Evolutionary conservation across 2,113 vertebrate species (phyloP).

Genomic region (Philantomba maxwellii): DNA sequence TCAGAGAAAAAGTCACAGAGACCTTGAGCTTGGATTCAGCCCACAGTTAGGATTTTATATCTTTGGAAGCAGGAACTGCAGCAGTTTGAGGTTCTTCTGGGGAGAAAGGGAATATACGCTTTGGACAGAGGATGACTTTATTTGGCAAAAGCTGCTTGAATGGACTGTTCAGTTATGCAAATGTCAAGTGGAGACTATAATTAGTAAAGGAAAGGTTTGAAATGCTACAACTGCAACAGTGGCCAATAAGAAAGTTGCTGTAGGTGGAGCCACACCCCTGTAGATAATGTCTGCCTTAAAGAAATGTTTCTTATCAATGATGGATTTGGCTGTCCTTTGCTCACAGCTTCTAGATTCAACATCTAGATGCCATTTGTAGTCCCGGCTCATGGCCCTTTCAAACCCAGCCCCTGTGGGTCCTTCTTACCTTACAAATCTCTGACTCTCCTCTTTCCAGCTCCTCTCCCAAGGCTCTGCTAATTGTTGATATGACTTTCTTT

Average conservation of each 20-base stretch:
- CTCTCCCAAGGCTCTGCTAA: not conserved
- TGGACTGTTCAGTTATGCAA: conserved; percentile 1
- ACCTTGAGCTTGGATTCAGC: not conserved
- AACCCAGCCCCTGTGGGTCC: not conserved
- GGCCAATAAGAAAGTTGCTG: not conserved
- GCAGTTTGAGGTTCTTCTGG: not conserved
- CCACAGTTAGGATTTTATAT: not conserved
- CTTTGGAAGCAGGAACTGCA: not conserved
- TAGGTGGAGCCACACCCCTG: not conserved
- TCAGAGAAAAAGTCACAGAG: not conserved
- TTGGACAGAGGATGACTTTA: conserved; percentile 21
- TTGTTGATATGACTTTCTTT: not conserved
- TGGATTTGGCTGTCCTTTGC: not conserved
- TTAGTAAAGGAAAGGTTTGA: not conserved
- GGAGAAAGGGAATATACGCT: not conserved
- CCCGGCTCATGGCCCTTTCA: not conserved
- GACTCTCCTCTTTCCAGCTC: not conserved
- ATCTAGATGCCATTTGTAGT: not conserved
- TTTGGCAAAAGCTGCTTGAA: conserved; percentile 27
- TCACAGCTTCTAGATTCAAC: not conserved
- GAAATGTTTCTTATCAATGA: not conserved
- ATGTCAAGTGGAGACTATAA: conserved; percentile 27
- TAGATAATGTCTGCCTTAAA: not conserved
- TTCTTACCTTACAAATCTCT: not conserved
- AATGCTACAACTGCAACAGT: not conserved